Percentiles rank a stretch among this genome's conserved stretches.
phyloP scores from a whole-genome alignment of 1,140 invertebrate genomes.

The Eurytemora carolleeae region DNA sequence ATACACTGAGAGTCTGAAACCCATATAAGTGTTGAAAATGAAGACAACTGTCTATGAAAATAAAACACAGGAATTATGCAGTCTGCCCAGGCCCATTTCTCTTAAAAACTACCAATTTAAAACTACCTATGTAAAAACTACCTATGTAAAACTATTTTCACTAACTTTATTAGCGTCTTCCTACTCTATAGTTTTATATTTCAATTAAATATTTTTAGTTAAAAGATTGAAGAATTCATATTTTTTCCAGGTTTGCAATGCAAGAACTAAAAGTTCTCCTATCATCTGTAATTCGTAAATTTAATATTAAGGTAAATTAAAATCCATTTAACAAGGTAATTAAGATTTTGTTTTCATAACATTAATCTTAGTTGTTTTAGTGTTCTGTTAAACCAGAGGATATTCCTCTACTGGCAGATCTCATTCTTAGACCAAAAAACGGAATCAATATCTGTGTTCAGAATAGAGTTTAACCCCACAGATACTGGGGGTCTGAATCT shows the following conservation, averaged over 20 bases:
- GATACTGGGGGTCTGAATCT: too few relatives aligned
- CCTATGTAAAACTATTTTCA: neutral
- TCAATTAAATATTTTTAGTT: neutral
- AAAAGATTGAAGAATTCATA: neutral
- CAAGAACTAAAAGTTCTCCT: neutral
- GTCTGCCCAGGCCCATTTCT: too few relatives aligned
- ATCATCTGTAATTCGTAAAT: neutral
- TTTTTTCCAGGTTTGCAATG: neutral
- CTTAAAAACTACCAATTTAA: too few relatives aligned
- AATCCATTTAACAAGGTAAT: neutral
- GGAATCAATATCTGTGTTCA: too few relatives aligned
- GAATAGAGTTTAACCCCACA: too few relatives aligned
- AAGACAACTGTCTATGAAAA: too few relatives aligned
- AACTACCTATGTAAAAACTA: neutral
- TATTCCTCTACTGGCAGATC: neutral
- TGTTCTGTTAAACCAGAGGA: neutral
- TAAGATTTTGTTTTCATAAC: neutral
- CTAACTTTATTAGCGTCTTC: neutral
- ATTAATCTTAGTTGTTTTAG: neutral
- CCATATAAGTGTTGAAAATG: too few relatives aligned
- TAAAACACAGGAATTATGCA: too few relatives aligned
- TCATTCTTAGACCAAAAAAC: neutral
- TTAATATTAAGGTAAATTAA: neutral
- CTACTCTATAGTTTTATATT: neutral
- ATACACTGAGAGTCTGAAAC: too few relatives aligned